These are phyloP conservation scores for Rhagoletis zephyria DNA, from an alignment of 1,140 invertebrate genomes.

Conservation along the genomic window DNA sequence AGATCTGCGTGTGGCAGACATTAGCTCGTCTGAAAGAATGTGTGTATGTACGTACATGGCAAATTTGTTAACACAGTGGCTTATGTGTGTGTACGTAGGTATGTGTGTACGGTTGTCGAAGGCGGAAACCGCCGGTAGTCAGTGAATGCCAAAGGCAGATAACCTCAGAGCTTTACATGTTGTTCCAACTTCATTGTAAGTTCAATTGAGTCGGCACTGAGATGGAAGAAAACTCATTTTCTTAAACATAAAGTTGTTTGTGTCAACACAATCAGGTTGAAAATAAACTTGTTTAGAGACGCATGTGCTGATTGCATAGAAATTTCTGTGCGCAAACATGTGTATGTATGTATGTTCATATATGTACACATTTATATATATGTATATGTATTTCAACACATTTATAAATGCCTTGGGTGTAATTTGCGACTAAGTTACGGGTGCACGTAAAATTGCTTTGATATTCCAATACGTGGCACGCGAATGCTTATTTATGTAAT, in stretches of 20 bases:
- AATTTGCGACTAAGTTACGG: no score
- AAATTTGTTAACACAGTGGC: no score
- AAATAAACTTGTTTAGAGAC: not conserved
- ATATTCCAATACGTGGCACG: no score
- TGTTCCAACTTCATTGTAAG: not conserved
- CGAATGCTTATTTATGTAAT: no score
- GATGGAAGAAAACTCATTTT: not conserved
- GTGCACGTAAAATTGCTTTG: no score
- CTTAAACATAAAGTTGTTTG: slow-evolving; percentile 16
- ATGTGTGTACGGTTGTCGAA: not conserved
- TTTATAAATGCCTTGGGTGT: no score
- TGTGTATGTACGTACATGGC: not conserved
- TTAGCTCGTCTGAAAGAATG: no score
- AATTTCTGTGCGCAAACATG: no score
- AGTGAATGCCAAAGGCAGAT: not conserved
- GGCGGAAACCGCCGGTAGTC: not conserved
- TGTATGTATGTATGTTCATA: no score
- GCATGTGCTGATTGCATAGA: not conserved
- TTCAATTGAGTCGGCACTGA: not conserved
- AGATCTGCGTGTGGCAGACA: no score
- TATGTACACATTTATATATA: no score
- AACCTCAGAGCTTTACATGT: not conserved
- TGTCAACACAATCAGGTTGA: slow-evolving; percentile 32
- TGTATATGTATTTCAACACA: no score
- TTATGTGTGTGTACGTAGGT: not conserved